Conservation (phyloP, 92 coral and sea anemone genomes). For the Palythoa grandis region DNA sequence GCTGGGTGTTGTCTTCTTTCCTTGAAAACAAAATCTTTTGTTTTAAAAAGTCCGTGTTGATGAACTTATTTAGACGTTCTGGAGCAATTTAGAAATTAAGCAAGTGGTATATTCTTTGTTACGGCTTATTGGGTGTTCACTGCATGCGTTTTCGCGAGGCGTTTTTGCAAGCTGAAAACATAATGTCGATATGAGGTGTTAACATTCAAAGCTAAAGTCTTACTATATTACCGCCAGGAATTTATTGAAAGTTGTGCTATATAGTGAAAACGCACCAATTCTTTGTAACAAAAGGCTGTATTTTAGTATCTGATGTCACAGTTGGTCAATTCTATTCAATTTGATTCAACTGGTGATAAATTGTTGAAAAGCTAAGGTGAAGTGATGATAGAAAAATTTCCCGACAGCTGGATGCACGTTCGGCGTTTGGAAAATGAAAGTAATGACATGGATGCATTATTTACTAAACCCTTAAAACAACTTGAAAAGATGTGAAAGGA, state of each 20-base stretch:
- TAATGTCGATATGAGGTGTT: neutral
- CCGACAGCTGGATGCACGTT: constrained; percentile 11
- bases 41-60: neutral
- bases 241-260: no score
- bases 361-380: neutral
- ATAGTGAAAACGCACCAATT: no score
- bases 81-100: neutral
- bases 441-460: neutral
- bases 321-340: constrained; percentile 14
- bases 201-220: neutral
- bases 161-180: no score
- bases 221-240: neutral
- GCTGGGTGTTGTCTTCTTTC: constrained; percentile 8
- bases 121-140: neutral
- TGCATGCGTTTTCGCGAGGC: no score
- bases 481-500: neutral
- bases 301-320: constrained; percentile 8
- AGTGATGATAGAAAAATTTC: neutral
- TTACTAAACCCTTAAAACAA: neutral
- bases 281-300: no score
- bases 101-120: constrained; percentile 27
- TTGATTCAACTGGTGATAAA: constrained; percentile 27
- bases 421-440: neutral
- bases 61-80: constrained; percentile 5
- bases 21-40: constrained; percentile 11